A percentile compares a stretch with the other conserved stretches of the same genome.
phyloP scores from a whole-genome alignment of 1,140 invertebrate species.

The Belonocnema kinseyi region DNA sequence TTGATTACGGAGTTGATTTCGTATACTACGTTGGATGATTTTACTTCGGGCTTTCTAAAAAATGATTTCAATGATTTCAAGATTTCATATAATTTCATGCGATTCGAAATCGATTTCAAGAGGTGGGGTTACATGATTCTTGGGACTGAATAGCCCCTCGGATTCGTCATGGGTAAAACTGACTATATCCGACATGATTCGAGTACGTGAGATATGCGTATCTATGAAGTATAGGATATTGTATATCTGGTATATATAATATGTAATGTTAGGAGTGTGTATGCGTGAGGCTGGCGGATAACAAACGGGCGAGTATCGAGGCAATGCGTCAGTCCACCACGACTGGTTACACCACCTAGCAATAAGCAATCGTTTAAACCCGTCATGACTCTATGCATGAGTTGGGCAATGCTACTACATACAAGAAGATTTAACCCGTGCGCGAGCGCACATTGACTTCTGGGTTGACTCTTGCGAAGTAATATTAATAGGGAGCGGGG shows the following conservation, averaged over 20 bases:
- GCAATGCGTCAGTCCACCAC: slow-evolving; percentile 49
- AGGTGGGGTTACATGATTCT: no score
- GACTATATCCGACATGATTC: neutral
- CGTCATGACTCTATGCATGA: slow-evolving; percentile 65
- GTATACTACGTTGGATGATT: no score
- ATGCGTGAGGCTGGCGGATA: slow-evolving; percentile 37
- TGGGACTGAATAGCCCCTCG: no score
- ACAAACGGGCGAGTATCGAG: slow-evolving; percentile 53
- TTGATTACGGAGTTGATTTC: no score
- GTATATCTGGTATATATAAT: neutral
- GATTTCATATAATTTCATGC: no score
- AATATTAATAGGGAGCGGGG: slow-evolving; percentile 49
- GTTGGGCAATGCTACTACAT: slow-evolving; percentile 51
- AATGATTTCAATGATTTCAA: no score
- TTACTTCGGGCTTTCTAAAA: no score
- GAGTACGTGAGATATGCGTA: neutral
- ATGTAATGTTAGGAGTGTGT: neutral
- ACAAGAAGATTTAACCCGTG: slow-evolving; percentile 42
- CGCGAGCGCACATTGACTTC: slow-evolving; percentile 32
- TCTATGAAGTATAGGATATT: neutral
- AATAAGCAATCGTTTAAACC: slow-evolving; percentile 61
- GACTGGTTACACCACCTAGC: slow-evolving; percentile 54
- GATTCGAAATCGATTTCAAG: no score
- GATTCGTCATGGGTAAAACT: neutral
- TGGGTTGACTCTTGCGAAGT: slow-evolving; percentile 43